Base-by-base conservation (phyloP, 1,140 invertebrate genomes). In the Himalopsyche phryganea region DNA sequence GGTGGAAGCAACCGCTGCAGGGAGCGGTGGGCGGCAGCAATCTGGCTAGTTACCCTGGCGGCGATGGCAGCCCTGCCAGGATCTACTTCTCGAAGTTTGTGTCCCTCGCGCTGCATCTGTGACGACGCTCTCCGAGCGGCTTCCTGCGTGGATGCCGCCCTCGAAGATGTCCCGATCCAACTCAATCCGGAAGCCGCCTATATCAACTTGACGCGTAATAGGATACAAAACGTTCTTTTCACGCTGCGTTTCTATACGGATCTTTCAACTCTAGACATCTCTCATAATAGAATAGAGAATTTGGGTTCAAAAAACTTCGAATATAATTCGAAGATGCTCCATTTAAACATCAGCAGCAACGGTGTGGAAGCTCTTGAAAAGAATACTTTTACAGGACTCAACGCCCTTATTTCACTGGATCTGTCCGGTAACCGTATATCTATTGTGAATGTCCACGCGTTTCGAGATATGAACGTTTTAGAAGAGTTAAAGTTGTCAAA, bases 101-200 rank as follows among this genome's bases (percentile, higher is more conserved):
- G 92, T 72, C 91, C 91, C 11, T 80, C 83, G 15, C 82, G 84
- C 60, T 94, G 92, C 69, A 78, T 79, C 40, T 94, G 92, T 77
- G 85, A 91, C 78, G 89, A 92, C 71, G 83, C 89, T 19, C 74
- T 83, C 20, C 80, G 90, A 38, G 81, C 82, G 10, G 84, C 85
- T 1, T 81, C 85, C 42, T 94, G 91, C 70, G 84, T 85, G 53
- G 83, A 83, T 61, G 88, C 87, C 9, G 81, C 80, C 42, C 80
- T 93, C 42, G 90, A 91, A 69, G 85, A 91, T 61, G 87, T 93
- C 23, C 91, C 91, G 28, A 91, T 92, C 56, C 90, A 92, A 67
- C 80, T 94, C 61, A 93, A 94, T 69, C 89, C 89, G n/a, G 87
- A 90, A 67, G 81, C 89, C 23, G 82, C 81, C 17, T 83, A 85